phyloP scores from a whole-genome alignment of 1,140 invertebrate genomes.

The Luehdorfia chinensis region DNA sequence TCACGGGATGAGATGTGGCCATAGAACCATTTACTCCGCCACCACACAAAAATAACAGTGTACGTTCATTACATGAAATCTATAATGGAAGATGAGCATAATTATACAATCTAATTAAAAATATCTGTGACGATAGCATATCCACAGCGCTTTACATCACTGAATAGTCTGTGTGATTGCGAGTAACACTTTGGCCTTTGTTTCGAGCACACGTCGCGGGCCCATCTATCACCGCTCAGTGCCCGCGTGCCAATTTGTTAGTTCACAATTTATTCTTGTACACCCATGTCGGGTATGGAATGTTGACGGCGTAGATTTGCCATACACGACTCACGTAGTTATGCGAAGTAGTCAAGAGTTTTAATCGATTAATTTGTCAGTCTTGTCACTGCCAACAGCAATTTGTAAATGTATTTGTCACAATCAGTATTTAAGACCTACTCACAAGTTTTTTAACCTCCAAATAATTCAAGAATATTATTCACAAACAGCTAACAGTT shows the following conservation, averaged over 20 bases:
- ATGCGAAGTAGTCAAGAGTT: conserved; percentile 11
- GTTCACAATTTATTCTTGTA: conserved; percentile 54
- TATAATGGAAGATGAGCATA: no score
- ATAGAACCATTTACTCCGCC: no score
- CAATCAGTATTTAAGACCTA: conserved; percentile 2
- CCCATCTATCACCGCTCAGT: conserved; percentile 62
- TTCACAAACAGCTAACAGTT: not conserved
- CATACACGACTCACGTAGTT: conserved; percentile 9
- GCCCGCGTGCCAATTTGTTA: conserved; percentile 63
- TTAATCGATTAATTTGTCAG: conserved; percentile 14
- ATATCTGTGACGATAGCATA: conserved; percentile 18
- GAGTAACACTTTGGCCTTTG: conserved; percentile 64
- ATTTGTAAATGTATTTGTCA: conserved; percentile 13
- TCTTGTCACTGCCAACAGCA: not conserved
- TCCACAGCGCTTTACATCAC: conserved; percentile 32
- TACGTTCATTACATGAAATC: no score
- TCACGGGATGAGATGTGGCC: no score
- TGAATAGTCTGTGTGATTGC: conserved; percentile 67
- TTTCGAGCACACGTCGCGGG: conserved; percentile 51
- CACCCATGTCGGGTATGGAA: conserved; percentile 28
- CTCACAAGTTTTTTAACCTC: not conserved
- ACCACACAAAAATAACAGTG: no score
- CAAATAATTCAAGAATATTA: not conserved
- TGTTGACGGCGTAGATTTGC: conserved; percentile 39
- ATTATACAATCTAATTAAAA: no score